A percentile compares a stretch with the other conserved stretches of the same genome.
phyloP scores from a whole-genome alignment of 2,797 vertebrate genomes.

The Lutjanus argentimaculatus region DNA sequence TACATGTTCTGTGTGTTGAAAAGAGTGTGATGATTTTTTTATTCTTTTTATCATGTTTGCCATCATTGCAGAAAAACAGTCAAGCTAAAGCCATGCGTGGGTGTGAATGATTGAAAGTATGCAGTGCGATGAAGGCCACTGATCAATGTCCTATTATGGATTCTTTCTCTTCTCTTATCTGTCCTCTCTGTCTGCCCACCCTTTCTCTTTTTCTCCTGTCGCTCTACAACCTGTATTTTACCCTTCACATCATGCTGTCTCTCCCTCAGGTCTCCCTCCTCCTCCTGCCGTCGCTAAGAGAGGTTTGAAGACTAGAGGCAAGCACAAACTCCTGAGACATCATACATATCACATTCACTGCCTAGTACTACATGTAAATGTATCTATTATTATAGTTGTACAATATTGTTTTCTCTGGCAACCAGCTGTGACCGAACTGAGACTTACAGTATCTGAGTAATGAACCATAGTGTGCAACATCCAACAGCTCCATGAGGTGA shows the following conservation, averaged over 20 bases:
- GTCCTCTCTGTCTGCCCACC: neutral
- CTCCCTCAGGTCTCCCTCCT: constrained; percentile 75
- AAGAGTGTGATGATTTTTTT: constrained; percentile 5
- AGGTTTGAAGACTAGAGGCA: constrained; percentile 71
- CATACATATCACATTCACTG: neutral
- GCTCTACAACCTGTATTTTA: neutral
- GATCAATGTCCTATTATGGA: constrained; percentile 12
- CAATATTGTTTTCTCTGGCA: neutral
- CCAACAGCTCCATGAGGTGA: neutral
- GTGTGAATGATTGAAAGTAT: constrained; percentile 12
- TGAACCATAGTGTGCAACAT: neutral
- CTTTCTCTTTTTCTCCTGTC: neutral
- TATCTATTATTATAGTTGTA: neutral
- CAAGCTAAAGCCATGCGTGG: constrained; percentile 15
- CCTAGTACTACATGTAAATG: constrained; percentile 3
- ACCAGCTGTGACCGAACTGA: constrained; percentile 4
- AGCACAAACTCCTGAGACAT: constrained; percentile 43
- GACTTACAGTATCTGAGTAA: neutral
- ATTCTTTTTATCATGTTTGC: constrained; percentile 5
- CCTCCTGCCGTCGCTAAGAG: constrained; percentile 71
- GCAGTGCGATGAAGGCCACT: neutral
- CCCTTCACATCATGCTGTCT: constrained; percentile 2
- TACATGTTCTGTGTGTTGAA: constrained; percentile 20
- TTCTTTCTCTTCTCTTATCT: neutral
- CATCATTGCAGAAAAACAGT: constrained; percentile 4